Evolutionary conservation across 2,888 invertebrate genomes (phyloP).

Genomic region (Sphinx pinastri): DNA sequence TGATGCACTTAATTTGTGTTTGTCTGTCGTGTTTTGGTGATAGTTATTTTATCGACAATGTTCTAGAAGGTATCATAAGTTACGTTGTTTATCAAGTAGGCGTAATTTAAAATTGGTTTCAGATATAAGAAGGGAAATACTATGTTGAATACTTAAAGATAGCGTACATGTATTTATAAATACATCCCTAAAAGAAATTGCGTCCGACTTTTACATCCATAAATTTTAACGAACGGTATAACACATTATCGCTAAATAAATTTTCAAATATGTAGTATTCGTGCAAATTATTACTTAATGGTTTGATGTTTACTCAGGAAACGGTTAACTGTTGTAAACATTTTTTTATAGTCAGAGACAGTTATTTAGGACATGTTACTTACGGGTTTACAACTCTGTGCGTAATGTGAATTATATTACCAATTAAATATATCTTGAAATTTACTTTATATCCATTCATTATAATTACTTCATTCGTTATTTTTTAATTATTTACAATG

Average conservation of each 20-base stretch:
- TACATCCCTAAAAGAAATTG: too few relatives aligned
- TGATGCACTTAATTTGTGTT: slow-evolving; percentile 12
- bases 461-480: too few relatives aligned
- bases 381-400: not conserved
- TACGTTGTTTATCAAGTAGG: not conserved
- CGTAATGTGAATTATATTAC: not conserved
- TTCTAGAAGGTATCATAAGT: not conserved
- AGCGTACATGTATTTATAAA: too few relatives aligned
- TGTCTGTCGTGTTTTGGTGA: not conserved
- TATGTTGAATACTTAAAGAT: too few relatives aligned
- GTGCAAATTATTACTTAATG: not conserved
- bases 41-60: not conserved
- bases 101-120: too few relatives aligned
- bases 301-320: slow-evolving; percentile 11
- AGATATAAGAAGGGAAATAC: too few relatives aligned
- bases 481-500: not conserved
- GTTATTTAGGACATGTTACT: not conserved
- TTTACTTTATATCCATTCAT: too few relatives aligned
- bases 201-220: too few relatives aligned
- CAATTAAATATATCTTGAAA: too few relatives aligned
- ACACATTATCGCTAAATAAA: not conserved
- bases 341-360: not conserved
- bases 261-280: not conserved
- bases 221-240: too few relatives aligned
- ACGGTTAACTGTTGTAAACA: not conserved